Evolutionary conservation across 2,888 invertebrate genomes (phyloP), one percentile per base, ranked within the genome.

Genomic region (Morpho achilles): DNA sequence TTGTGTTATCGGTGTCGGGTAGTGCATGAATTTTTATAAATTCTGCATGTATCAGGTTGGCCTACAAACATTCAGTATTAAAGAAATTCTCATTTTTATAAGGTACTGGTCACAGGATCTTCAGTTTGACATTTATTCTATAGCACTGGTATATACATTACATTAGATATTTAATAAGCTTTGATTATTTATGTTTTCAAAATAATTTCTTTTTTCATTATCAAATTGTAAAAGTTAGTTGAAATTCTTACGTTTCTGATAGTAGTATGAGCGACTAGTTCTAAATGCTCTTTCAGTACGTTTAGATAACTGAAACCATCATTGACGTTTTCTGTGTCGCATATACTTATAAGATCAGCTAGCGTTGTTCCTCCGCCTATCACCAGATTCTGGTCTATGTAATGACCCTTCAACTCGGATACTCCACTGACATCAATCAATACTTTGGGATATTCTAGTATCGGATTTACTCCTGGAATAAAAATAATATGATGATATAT

Each of bases 211-310:
- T 16, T 16, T 16, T 16, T 16, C 16, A 16, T 16, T 16, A 16
- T 16, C 16, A 16, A 16, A 16, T 16, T 16, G 16, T 16, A 44
- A 52, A 22, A 8, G 32, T 5, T 32, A 32, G 32, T 32, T 5
- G 7, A 32, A 16, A 9, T 45, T 60, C 92, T 87, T 78, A 94
- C 94, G 82, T 95, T 95, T 79, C 95, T 87, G 0, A 95, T 92
- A n/a, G 94, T 92, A 39, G 93, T 90, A 74, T 93, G 94, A 0
- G 95, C 95, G 7, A 95, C 91, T 50, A 93, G 74, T 69, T 92
- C 91, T 52, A 95, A 80, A 68, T 95, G 95, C 46, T 92, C 83
- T n/a, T 91, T 89, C 60, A 95, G 74, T 53, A 85, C 83, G 47
- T 80, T 77, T 54, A 94, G 79, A 74, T 95, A 94, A 10, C 81